Evolutionary conservation across 2,797 vertebrate species (phyloP).

Genomic region (Buphagus erythrorhynchus): DNA sequence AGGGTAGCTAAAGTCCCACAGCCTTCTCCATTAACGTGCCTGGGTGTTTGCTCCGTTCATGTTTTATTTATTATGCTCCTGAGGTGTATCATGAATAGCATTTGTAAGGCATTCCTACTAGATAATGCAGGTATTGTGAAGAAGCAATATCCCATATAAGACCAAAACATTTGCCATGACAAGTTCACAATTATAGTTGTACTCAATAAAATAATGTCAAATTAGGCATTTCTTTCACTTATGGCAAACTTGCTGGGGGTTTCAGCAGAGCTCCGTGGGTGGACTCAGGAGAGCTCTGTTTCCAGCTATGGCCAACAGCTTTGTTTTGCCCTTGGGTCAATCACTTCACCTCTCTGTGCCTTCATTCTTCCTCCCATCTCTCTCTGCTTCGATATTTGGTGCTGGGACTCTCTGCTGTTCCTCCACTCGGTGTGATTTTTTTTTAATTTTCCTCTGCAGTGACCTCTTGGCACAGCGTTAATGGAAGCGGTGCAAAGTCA

Average conservation of each 20-base stretch:
- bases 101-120: not conserved
- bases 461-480: not conserved
- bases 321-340: not conserved
- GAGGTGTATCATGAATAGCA: not conserved
- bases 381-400: not conserved
- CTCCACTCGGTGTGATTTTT: rapidly evolving
- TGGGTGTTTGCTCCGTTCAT: not conserved
- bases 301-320: not conserved
- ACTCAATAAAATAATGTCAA: not conserved
- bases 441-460: no score
- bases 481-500: not conserved
- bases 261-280: not conserved
- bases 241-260: rapidly evolving
- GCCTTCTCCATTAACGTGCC: not conserved
- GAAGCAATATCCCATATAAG: not conserved
- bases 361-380: not conserved
- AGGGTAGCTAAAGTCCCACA: not conserved
- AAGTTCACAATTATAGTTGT: not conserved
- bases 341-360: not conserved
- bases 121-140: not conserved
- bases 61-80: constrained; percentile 7
- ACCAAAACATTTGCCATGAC: not conserved
- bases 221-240: not conserved
- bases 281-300: not conserved
- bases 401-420: not conserved